These are phyloP conservation scores for Drosophila nebulosa DNA, from an alignment of 1,140 invertebrate species.

Conservation along the genomic window DNA sequence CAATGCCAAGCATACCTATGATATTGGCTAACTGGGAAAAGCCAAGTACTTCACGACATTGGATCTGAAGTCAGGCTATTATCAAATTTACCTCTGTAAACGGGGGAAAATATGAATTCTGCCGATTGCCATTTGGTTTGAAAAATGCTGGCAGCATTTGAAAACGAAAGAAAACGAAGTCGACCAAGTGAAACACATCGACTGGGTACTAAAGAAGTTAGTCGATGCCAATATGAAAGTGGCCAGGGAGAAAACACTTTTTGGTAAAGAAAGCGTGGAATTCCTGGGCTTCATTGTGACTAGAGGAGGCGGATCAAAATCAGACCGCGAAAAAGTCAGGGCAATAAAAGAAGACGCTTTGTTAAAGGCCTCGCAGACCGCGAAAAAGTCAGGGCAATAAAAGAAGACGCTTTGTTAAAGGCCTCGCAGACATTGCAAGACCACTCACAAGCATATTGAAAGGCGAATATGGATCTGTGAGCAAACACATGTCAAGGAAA, in stretches of 20 bases:
- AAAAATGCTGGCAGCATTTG: neutral
- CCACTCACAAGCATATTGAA: neutral
- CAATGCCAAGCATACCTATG: neutral
- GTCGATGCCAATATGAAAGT: too few species aligned
- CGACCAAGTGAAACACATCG: neutral
- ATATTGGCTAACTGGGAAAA: neutral
- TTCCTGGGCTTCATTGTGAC: neutral
- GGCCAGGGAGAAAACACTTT: neutral
- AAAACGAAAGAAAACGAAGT: neutral
- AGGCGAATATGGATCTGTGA: neutral
- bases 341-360: neutral
- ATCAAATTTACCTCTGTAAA: conserved; percentile 6
- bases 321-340: neutral
- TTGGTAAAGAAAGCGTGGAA: neutral
- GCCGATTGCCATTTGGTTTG: neutral
- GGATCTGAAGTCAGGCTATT: too few species aligned
- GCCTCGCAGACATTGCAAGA: neutral
- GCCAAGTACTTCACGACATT: neutral
- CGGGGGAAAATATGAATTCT: neutral
- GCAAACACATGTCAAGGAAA: neutral
- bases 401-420: neutral
- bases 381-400: too few species aligned
- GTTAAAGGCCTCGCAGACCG: too few species aligned
- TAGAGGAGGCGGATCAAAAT: neutral
- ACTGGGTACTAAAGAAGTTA: neutral